Conservation (phyloP, 2,888 invertebrate genomes). For the Caenorhabditis becei region DNA sequence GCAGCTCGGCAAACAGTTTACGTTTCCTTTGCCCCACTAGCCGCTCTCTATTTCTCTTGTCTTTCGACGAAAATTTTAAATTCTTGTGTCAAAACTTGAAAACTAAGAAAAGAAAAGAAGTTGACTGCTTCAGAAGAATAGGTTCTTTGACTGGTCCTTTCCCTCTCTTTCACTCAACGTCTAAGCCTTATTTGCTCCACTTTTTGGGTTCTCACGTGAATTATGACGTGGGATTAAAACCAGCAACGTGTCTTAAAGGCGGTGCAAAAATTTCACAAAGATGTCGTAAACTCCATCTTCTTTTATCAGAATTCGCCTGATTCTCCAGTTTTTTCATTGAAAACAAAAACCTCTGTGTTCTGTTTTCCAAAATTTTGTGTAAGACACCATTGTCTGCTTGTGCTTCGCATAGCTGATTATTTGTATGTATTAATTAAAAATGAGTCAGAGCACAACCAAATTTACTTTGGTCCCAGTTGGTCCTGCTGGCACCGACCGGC, state of each 20-base stretch:
- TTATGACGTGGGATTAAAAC: not conserved
- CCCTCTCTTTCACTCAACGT: no score
- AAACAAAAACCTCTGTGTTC: not conserved
- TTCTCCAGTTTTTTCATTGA: not conserved
- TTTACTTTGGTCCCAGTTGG: not conserved
- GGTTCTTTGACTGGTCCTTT: not conserved
- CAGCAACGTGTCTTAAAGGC: not conserved
- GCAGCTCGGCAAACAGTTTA: constrained; percentile 57
- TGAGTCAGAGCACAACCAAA: not conserved
- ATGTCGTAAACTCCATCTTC: no score
- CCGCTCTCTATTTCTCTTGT: not conserved
- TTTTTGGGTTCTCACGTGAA: not conserved
- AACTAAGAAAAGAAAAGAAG: not conserved
- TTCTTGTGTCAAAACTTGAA: not conserved
- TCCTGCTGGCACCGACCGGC: no score
- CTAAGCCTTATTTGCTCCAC: no score
- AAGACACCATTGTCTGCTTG: not conserved
- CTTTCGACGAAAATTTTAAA: no score
- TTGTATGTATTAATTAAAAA: not conserved
- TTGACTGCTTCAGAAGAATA: not conserved
- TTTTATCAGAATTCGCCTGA: not conserved
- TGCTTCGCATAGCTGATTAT: not conserved
- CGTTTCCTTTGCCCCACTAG: constrained; percentile 9
- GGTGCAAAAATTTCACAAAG: not conserved
- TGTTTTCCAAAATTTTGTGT: not conserved